These are phyloP conservation scores for Neoitamus cyanurus DNA, from an alignment of 2,888 invertebrate genomes.

Conservation along the genomic window DNA sequence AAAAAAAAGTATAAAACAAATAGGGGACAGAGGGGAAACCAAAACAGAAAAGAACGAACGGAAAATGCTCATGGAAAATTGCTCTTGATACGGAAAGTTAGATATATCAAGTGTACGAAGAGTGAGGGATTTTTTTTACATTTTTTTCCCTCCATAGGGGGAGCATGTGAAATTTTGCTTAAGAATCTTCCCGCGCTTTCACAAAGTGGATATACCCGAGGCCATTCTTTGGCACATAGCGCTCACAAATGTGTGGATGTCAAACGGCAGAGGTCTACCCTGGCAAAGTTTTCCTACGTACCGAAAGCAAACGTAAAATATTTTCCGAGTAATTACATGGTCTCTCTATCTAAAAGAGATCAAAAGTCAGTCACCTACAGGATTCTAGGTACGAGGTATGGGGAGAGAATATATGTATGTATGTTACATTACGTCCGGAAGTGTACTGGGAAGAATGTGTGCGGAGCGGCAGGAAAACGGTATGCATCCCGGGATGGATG, in stretches of 20 bases:
- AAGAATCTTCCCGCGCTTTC: neutral
- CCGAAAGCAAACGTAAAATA: constrained; percentile 19
- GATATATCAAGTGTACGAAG: neutral
- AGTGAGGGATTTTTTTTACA: neutral
- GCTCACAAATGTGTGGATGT: neutral
- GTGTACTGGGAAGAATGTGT: neutral
- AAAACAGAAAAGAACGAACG: neutral
- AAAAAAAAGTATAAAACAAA: neutral
- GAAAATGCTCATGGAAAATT: neutral
- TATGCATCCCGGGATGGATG: neutral
- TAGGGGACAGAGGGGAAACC: neutral
- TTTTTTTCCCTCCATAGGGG: neutral
- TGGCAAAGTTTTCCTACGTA: neutral
- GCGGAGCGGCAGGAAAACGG: neutral
- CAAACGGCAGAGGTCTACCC: neutral
- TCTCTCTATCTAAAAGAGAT: constrained; percentile 38
- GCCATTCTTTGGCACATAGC: neutral
- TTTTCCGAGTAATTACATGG: constrained; percentile 38
- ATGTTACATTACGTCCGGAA: neutral
- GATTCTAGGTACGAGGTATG: neutral
- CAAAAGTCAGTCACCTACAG: constrained; percentile 38
- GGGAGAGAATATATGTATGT: neutral
- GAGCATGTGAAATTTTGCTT: neutral
- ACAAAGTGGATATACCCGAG: neutral
- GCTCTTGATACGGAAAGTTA: neutral